Base-by-base conservation (phyloP, 92 coral and sea anemone genomes). In the Porites divaricata region DNA sequence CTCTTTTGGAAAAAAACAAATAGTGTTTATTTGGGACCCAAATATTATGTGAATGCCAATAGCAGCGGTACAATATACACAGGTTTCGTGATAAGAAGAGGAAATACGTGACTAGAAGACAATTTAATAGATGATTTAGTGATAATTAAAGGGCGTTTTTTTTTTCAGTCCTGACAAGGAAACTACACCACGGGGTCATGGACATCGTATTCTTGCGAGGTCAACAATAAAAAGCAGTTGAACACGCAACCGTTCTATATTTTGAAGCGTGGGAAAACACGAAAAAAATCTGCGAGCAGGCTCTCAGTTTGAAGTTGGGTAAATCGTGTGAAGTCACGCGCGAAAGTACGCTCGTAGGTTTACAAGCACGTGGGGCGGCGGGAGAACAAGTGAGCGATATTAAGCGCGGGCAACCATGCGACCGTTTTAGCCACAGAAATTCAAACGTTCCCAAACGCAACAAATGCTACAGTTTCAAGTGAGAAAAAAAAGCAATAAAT, bases 151-250 rank as follows among this genome's bases (percentile, higher is more conserved):
- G 26, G 77, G 77, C 63, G 77, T 20, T 4, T 11, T 54, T 11
- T 54, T 11, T 11, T 54, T 54, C 45, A 1, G 62, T 15, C 13
- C n/a, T 21, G 62, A 17, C 41, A 51, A 51, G 63, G 22, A 12
- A 50, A 15, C 48, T 2, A 72, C 49, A 51, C 77, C 77, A 73
- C 77, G 53, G 13, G 77, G 77, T 73, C 77, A 73, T 21, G 15
- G 63, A 62, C 53, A 35, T 73, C 62, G 10, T 2, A 73, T 73
- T 62, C 63, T 48, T 11, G 25, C 77, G 76, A 22, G 16, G 59
- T 54, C 59, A 2, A 0, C 2, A 54, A 15, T 2, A 54, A 54
- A 53, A 54, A 54, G 16, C 16, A 2, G 16, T 54, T 15, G 15
- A 54, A 13, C 59, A 54, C 59, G 59, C 59, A 54, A 54, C 59